Base-by-base conservation (phyloP, 2,797 vertebrate genomes). In the Syngnathus acus region DNA sequence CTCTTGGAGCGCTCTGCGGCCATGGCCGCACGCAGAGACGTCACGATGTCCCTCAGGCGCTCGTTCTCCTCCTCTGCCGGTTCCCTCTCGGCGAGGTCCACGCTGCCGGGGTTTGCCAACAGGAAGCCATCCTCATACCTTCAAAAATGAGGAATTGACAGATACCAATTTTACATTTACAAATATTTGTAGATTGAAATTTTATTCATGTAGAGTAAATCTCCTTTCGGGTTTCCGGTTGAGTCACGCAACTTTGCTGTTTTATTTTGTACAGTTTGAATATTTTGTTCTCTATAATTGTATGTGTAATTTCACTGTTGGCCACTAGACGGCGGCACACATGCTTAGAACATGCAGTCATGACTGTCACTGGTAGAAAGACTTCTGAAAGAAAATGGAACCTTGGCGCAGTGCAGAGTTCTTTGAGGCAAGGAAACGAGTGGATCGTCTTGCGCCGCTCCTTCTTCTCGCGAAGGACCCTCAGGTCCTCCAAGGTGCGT, bases 381-480 rank as follows among this genome's bases (percentile, higher is more conserved):
- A 43, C 13, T 43, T 43, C 42, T 13, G 42, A 43, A 43, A 9
- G 42, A 13, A 13, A 43, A 43, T 32, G 19, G 14, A 9, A 96
- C 96, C 94, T 93, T 67, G 93, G 91, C 1, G 92, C 92, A 6
- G 92, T 91, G 86, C 94, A 95, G 39, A 98, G 92, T 72, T 98
- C 97, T 78, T 95, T 95, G 64, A 98, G 91, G 83, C 96, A 98
- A 76, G 97, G 96, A 84, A 98, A 97, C 4, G 95, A 96, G 81
- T 97, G 94, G 75, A 98, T 93, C 3, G 95, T 98, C 84, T 94
- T 93, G 61, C 96, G 91, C 2, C 95, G 90, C 23, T 96, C 95
- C 76, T 92, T 93, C 86, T 94, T 96, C 82, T 98, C 95, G 66
- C 95, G 82, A 64, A 79, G 91, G 23, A 94, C 87, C 53, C 93